phyloP scores from a whole-genome alignment of 2,888 invertebrate genomes.

The Nowickia ferox region DNA sequence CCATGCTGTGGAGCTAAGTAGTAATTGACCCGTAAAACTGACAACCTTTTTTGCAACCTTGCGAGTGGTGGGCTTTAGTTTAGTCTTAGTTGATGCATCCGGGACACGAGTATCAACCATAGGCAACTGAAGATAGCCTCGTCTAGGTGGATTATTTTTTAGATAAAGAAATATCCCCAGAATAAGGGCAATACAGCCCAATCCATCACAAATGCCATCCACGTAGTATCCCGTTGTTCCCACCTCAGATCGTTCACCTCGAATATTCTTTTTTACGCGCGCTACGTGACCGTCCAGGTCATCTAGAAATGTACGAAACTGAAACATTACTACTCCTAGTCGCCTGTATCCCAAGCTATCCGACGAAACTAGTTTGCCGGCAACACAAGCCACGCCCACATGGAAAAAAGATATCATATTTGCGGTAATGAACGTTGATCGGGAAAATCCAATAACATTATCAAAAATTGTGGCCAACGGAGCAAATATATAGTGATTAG shows the following conservation, averaged over 20 bases:
- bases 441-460: conserved; percentile 86
- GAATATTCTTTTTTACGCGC: conserved; percentile 88
- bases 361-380: conserved; percentile 90
- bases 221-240: conserved; percentile 92
- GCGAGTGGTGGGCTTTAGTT: conserved; percentile 87
- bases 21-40: conserved; percentile 88
- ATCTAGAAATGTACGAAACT: conserved; percentile 92
- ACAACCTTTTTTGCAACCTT: conserved; percentile 87
- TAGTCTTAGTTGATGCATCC: conserved; percentile 85
- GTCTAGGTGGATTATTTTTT: conserved; percentile 88
- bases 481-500: conserved; percentile 92
- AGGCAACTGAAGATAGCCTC: conserved; percentile 88
- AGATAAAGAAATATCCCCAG: conserved; percentile 88
- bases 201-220: conserved; percentile 91
- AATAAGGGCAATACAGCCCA: conserved; percentile 89
- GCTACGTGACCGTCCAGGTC: conserved; percentile 94
- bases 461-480: conserved; percentile 91
- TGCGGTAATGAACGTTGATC: conserved; percentile 88
- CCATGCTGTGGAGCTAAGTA: conserved; percentile 91
- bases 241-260: conserved; percentile 91
- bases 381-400: conserved; percentile 88
- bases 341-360: conserved; percentile 89
- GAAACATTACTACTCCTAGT: conserved; percentile 90
- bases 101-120: conserved; percentile 81
- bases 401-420: conserved; percentile 93